Base-by-base conservation (phyloP, 2,797 vertebrate genomes). In the Hoplostethus atlanticus region DNA sequence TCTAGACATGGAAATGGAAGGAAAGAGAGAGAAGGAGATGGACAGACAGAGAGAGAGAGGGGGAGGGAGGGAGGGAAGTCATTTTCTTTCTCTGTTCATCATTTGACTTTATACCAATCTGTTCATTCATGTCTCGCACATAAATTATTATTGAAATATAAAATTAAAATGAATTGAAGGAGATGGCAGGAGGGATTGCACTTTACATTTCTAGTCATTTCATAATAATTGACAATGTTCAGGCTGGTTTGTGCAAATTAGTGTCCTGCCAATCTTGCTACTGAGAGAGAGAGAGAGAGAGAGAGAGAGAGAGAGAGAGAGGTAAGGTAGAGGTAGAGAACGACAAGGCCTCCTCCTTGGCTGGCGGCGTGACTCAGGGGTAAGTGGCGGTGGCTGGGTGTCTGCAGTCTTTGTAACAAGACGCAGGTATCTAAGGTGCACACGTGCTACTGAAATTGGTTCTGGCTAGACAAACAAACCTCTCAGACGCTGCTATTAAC, bases 381-480 rank as follows among this genome's bases (percentile, higher is more conserved):
- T 25, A 71, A 75, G 60, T 60, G 59, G 10, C 1, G 50, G 21
- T 5, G 17, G 30, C 30, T 28, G 63, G 13, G 25, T 53, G 9
- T 64, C n/a, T 73, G 69, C 67, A 54, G 63, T 72, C 40, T 74
- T 64, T 74, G 79, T 74, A 67, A 79, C 48, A 28, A 57, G 46
- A 64, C 30, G 36, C 25, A 63, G 28, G 17, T 17, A 13, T 47
- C 25, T 2, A 15, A 17, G 17, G 2, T 52, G 38, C 28, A n/a
- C 44, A 3, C 55, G 42, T 10, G 31, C 55, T 4, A 12, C 58
- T n/a, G 25, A 48, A 76, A 78, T 73, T 44, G 50, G 47, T 65
- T 70, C 70, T 50, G 17, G 54, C 66, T 38, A 34, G 44, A 64
- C 52, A 84, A 81, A 77, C 68, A 73, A 73, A 77, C 25, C 65